Conservation (phyloP, 1,140 invertebrate species). For the Atta colombica region DNA sequence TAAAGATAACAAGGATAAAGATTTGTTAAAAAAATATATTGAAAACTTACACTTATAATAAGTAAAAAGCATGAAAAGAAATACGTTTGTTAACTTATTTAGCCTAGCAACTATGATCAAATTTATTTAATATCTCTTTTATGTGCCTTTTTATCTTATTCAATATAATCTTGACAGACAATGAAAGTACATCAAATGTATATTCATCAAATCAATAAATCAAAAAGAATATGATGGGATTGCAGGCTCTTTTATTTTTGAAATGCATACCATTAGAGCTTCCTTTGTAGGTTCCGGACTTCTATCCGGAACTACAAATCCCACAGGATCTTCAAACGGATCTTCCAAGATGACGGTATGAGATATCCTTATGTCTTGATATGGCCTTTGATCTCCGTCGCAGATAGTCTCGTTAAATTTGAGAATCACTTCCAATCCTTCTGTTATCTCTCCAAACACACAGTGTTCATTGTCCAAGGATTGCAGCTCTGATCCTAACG, state of each 20-base stretch:
- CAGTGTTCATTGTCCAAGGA: slow-evolving; percentile 98
- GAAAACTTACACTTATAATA: background rate
- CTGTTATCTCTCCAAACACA: slow-evolving; percentile 98
- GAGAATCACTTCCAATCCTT: slow-evolving; percentile 95
- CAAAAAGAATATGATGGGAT: slow-evolving; percentile 24
- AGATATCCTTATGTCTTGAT: slow-evolving; percentile 98
- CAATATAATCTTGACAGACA: background rate
- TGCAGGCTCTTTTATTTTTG: background rate
- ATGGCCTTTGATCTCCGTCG: slow-evolving; percentile 96
- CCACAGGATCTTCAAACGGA: slow-evolving; percentile 96
- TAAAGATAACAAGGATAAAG: background rate
- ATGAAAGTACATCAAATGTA: background rate
- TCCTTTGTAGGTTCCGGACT: slow-evolving; percentile 96
- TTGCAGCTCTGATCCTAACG: slow-evolving; percentile 94
- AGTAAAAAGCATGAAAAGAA: background rate
- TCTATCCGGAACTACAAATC: slow-evolving; percentile 91
- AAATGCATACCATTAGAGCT: slow-evolving; percentile 88
- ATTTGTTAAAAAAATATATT: background rate
- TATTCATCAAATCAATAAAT: background rate
- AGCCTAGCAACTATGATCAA: background rate
- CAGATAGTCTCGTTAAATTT: slow-evolving; percentile 98
- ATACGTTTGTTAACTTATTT: background rate
- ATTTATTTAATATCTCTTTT: no score
- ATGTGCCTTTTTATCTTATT: no score
- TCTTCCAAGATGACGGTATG: slow-evolving; percentile 99